Evolutionary conservation across 2,888 invertebrate species (phyloP), one percentile per base, ranked within the genome.

Genomic region (Conistra vaccinii): DNA sequence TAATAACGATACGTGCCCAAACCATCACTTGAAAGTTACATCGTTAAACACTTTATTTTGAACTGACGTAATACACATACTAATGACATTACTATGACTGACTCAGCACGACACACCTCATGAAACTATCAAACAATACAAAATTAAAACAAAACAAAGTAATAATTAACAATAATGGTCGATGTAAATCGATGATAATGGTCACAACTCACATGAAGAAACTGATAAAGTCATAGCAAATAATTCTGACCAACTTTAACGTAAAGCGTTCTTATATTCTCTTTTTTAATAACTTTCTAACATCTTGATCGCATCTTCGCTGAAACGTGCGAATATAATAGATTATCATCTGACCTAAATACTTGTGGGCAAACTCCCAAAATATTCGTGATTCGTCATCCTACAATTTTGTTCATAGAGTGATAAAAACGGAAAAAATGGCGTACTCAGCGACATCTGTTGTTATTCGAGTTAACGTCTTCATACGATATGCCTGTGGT

Each of bases 361-460:
- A 63, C 63, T 45, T n/a, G 26, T 58, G 42, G 35, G 51, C 57
- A 29, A 51, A 29, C 57, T 58, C 63, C 77, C 42, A 77, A 77
- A 77, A 77, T 77, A 77, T 62, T 57, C 35, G 17, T 17, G 51
- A 63, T 58, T 45, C 77, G 63, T 77, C 63, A 76, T 76, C 35
- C n/a, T 29, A 67, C 20, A 20, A 55, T 48, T 39, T 29, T 45
- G 26, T 60, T 75, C 51, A 48, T 29, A 63, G n/a, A 45, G 39
- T 42, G 39, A 39, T 62, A 26, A 42, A 51, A 51, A 60, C 23
- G 14, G 51, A 62, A 51, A 62, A 76, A 14, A 14, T 26, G 3
- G 32, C 32, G 42, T 20, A 14, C 23, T 14, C 23, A 76, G 58
- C 51, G 75, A 65, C 66, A 76, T 76, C 75, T 75, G 51, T 32